A percentile compares a stretch with the other conserved stretches of the same genome.
phyloP scores from a whole-genome alignment of 2,888 invertebrate species.

The Lingula anatina region DNA sequence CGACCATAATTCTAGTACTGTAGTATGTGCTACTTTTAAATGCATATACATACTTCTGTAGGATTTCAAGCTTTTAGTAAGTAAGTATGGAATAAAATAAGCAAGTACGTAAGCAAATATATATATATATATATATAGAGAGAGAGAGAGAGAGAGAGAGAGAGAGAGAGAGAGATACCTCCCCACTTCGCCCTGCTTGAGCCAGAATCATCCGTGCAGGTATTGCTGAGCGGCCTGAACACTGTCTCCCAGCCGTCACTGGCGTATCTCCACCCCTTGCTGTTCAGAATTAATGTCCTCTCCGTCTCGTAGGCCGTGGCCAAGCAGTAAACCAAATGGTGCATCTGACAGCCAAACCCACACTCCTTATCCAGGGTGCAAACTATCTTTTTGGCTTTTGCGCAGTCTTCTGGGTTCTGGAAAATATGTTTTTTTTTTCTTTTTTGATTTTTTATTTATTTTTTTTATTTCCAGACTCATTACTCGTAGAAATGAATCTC shows the following conservation, averaged over 20 bases:
- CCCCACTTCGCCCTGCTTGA: constrained; percentile 67
- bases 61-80: too few species aligned
- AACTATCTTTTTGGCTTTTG: constrained; percentile 77
- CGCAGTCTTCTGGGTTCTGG: constrained; percentile 89
- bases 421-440: too few species aligned
- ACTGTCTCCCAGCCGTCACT: constrained; percentile 90
- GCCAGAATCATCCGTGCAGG: constrained; percentile 67
- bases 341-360: constrained; percentile 97
- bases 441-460: too few species aligned
- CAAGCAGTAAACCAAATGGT: constrained; percentile 94
- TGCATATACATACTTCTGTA: too few species aligned
- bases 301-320: constrained; percentile 93
- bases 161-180: constrained; percentile 61
- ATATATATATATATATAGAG: too few species aligned
- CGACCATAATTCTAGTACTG: too few species aligned
- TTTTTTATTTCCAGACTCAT: too few species aligned
- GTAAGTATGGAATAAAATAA: too few species aligned
- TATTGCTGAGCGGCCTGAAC: constrained; percentile 83
- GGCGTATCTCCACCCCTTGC: constrained; percentile 88
- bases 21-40: too few species aligned
- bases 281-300: constrained; percentile 86
- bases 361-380: constrained; percentile 98
- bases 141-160: too few species aligned
- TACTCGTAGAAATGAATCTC: too few species aligned
- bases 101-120: too few species aligned